Conservation (phyloP, 2,113 vertebrate species). For the Tyto alba region DNA sequence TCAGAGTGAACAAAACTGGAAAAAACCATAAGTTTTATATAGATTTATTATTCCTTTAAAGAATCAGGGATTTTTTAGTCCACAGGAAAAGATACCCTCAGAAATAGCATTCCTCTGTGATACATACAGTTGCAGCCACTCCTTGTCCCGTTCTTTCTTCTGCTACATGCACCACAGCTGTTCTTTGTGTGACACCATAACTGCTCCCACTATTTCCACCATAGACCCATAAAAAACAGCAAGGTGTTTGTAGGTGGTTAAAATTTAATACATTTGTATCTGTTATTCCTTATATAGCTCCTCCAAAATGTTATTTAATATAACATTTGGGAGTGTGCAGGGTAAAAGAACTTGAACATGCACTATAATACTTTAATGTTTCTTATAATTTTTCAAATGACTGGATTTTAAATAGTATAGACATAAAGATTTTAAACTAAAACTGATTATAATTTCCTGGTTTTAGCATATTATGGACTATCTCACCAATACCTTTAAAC, state of each 20-base stretch:
- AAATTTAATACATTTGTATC: not conserved
- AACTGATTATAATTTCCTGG: not conserved
- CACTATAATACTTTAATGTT: not conserved
- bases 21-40: not conserved
- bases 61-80: not conserved
- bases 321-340: not conserved
- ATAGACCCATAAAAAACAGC: not conserved
- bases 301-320: not conserved
- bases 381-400: not conserved
- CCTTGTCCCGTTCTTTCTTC: not conserved
- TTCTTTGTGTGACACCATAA: not conserved
- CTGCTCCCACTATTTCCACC: not conserved
- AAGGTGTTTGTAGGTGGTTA: not conserved
- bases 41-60: not conserved
- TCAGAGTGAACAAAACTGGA: not conserved
- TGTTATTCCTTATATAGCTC: not conserved
- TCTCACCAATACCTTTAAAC: not conserved
- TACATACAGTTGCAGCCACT: not conserved
- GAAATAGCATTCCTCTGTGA: not conserved
- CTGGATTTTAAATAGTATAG: not conserved
- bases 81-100: not conserved
- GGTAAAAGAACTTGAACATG: not conserved
- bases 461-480: not conserved
- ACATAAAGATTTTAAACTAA: slow-evolving; percentile 15
- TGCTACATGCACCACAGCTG: not conserved